phyloP scores from a whole-genome alignment of 2,888 invertebrate genomes.

The Stenotaenia linearis region DNA sequence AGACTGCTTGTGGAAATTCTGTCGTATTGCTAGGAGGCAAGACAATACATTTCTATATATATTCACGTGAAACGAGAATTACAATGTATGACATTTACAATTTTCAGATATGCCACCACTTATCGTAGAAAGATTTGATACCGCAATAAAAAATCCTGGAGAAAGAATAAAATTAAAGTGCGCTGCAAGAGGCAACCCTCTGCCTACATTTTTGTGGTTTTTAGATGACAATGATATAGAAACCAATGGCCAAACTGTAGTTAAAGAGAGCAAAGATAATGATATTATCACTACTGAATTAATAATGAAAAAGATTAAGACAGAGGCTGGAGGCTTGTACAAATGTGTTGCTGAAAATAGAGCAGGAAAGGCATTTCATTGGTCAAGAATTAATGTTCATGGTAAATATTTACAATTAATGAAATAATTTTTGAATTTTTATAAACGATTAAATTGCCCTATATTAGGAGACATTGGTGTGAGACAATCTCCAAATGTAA shows the following conservation, averaged over 20 bases:
- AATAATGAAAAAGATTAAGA: neutral
- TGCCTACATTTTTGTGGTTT: neutral
- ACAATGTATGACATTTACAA: neutral
- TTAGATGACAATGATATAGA: neutral
- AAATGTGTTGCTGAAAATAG: neutral
- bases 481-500: neutral
- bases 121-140: neutral
- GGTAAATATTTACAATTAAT: neutral
- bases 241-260: neutral
- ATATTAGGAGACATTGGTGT: neutral
- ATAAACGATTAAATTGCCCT: neutral
- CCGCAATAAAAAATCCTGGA: neutral
- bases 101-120: neutral
- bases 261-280: neutral
- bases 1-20: constrained; percentile 3
- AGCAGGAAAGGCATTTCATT: neutral
- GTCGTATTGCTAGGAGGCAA: constrained; percentile 22
- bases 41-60: neutral
- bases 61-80: neutral
- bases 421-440: neutral
- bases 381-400: neutral
- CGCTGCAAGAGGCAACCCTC: neutral
- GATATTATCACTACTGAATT: neutral
- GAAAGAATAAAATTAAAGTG: neutral
- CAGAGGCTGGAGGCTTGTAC: neutral